Base-by-base conservation (phyloP, 2,113 vertebrate genomes). In the Spea multiplicata region DNA sequence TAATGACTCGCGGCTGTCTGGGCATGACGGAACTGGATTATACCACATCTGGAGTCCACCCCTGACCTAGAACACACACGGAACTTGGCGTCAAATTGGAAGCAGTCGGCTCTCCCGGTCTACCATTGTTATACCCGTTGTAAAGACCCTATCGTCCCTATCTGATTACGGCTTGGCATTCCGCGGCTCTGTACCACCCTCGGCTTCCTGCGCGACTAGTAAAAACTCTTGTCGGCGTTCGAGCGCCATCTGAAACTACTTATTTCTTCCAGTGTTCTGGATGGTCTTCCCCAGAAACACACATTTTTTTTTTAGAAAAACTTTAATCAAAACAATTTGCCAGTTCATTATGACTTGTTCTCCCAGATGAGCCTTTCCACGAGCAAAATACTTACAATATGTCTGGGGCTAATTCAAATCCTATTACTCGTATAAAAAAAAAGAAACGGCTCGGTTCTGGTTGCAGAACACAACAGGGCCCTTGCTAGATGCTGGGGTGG, bases 301-400 rank as follows among this genome's bases (percentile, higher is more conserved):
- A 46, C 17, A n/a, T 13, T 66, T 30, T 30, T 30, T 30, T 30
- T 57, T 66, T 61, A 57, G 50, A 79, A 65, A n/a, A 45, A 73
- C 3, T 73, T 79, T 79, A 79, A 79, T 79, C 77, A 79, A 79
- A 73, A 79, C 77, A 73, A 57, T 79, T 79, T 79, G 70, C 77
- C 77, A 73, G 61, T 55, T 67, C n/a, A 73, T 79, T 73, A 73
- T 67, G 71, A 44, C 62, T 73, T 13, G 13, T 53, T 47, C 69
- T 73, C 70, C 77, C 69, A 66, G 62, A 64, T 73, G 71, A 73
- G 65, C 77, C 48, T 65, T 67, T 57, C 49, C 62, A 57, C 44
- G 30, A 73, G 57, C 59, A 12, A 73, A 59, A 47, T 13, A 7
- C 70, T 48, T 68, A 68, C 50, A 44, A 57, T 13, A 16, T 55